These are phyloP conservation scores for Xestobium rufovillosum DNA, from an alignment of 2,888 invertebrate genomes.

Conservation along the genomic window DNA sequence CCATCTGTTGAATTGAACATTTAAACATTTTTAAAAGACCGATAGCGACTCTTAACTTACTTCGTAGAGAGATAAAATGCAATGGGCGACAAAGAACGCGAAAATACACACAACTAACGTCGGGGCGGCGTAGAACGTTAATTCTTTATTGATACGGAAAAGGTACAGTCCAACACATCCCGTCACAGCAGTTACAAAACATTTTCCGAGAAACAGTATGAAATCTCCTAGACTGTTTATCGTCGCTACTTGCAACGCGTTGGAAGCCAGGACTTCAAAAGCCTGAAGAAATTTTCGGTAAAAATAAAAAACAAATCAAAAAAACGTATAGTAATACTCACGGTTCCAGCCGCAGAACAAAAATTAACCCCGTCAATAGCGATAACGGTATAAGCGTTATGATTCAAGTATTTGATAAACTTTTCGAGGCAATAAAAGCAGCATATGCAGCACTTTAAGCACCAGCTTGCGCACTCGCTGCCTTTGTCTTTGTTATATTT, in stretches of 20 bases:
- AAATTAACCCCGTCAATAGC: conserved; percentile 88
- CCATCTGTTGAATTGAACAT: conserved; percentile 59
- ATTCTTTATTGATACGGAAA: conserved; percentile 61
- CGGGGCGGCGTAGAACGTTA: conserved; percentile 81
- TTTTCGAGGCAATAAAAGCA: conserved; percentile 88
- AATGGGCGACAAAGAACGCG: conserved; percentile 88
- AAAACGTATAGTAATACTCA: conserved; percentile 42
- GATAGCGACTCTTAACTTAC: conserved; percentile 45
- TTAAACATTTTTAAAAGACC: background rate
- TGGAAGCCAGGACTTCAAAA: conserved; percentile 73
- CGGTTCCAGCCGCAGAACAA: conserved; percentile 83
- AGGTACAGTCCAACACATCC: conserved; percentile 71
- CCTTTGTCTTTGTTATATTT: conserved; percentile 62
- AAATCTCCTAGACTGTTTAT: conserved; percentile 92
- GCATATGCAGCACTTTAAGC: conserved; percentile 76
- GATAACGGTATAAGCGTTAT: conserved; percentile 91
- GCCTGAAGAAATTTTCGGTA: conserved; percentile 54
- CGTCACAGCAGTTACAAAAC: conserved; percentile 74
- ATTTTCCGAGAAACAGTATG: conserved; percentile 82
- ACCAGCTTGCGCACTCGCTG: conserved; percentile 67
- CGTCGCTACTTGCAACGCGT: conserved; percentile 81
- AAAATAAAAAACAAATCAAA: background rate
- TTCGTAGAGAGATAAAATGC: conserved; percentile 89
- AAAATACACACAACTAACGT: conserved; percentile 77
- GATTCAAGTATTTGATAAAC: conserved; percentile 85